These are phyloP conservation scores for Morus bassanus DNA, from an alignment of 2,797 vertebrate genomes.

Conservation along the genomic window DNA sequence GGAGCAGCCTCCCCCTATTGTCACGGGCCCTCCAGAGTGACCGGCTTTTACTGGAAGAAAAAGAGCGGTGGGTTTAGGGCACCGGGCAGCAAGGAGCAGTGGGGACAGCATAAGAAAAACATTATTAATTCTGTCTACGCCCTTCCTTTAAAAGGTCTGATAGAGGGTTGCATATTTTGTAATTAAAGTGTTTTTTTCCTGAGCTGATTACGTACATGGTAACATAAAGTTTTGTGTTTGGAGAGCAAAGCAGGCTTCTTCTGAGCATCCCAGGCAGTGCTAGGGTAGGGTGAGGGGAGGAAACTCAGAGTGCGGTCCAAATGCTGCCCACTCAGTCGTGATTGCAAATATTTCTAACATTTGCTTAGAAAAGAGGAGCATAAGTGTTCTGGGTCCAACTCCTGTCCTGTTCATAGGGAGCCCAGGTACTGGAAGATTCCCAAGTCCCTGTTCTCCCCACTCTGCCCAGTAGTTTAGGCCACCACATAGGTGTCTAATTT, in stretches of 20 bases:
- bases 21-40: rapidly evolving
- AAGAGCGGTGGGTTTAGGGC: background rate
- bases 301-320: background rate
- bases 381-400: background rate
- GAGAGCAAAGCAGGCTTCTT: background rate
- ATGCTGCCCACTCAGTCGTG: background rate
- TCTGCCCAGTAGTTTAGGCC: background rate
- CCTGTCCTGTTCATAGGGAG: background rate
- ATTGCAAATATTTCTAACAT: background rate
- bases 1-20: background rate
- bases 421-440: background rate
- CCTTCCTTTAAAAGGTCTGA: background rate
- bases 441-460: background rate
- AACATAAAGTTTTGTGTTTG: background rate
- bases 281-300: background rate
- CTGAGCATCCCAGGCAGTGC: background rate
- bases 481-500: background rate
- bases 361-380: background rate
- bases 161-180: background rate
- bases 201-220: background rate
- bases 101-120: background rate
- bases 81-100: background rate
- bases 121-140: background rate
- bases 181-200: background rate
- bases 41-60: background rate